Evolutionary conservation across 37 sponge, comb jelly and placozoan species (phyloP), one percentile per base, ranked within the genome.

Genomic region (Aplysina aerophoba): DNA sequence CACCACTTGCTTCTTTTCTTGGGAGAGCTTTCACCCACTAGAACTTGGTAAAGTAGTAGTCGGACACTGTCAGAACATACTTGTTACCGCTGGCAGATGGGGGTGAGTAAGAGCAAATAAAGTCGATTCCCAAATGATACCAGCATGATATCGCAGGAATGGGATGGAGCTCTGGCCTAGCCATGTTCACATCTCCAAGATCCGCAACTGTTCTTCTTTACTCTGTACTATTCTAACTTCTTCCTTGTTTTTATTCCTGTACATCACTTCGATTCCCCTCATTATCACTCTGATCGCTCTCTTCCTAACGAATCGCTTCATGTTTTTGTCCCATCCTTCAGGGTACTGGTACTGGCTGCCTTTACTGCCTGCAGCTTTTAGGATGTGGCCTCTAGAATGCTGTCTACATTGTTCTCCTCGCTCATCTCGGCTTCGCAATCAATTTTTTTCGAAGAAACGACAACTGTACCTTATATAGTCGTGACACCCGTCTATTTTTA

Each of bases 121-220:
- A 88, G 75, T 88, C 84, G 20, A 83, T 83, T 36, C 88, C 88
- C 28, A 88, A 21, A 40, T 88, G 88, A 55, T 73, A 75, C 88
- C 75, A 74, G 5, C 84, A 78, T 1, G 40, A 34, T 34, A 83
- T 87, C 22, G 83, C 84, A 17, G 84, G 84, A 37, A 88, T 37
- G 19, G 88, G 88, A 57, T 88, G 64, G 15, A 83, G 79, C 55
- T 88, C 79, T 34, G 88, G 88, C 22, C 56, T 33, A 1, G 17
- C 83, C 28, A 30, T 62, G 21, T 21, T 77, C 33, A 83, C 34
- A 34, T 75, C n/a, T n/a, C n/a, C n/a, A n/a, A n/a, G n/a, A n/a
- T n/a, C n/a, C n/a, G n/a, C n/a, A n/a, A n/a, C n/a, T n/a, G n/a
- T n/a, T n/a, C n/a, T n/a, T n/a, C n/a, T n/a, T n/a, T n/a, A n/a